Evolutionary conservation across 2,797 vertebrate genomes (phyloP).

Genomic region (Ataeniobius toweri): DNA sequence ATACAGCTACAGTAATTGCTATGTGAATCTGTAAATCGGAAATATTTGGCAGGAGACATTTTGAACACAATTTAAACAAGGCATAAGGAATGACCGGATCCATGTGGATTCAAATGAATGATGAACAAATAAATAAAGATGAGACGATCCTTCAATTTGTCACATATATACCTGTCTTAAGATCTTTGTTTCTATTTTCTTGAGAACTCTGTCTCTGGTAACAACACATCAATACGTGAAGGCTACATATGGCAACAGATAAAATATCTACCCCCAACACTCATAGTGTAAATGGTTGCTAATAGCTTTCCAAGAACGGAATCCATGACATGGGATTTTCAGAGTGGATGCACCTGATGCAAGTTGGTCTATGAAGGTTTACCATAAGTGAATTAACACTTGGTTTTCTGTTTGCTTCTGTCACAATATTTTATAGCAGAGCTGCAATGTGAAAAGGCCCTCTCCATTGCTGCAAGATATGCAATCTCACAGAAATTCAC

Average conservation of each 20-base stretch:
- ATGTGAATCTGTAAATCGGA: too few relatives aligned
- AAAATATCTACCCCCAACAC: constrained; percentile 19
- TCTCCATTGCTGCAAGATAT: background rate
- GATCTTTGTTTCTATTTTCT: background rate
- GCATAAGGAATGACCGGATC: background rate
- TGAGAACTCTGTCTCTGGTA: background rate
- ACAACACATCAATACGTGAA: background rate
- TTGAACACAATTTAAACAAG: too few relatives aligned
- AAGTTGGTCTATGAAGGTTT: background rate
- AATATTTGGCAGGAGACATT: too few relatives aligned
- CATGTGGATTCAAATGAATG: background rate
- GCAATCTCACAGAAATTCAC: background rate
- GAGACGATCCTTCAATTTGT: background rate
- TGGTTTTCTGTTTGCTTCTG: background rate
- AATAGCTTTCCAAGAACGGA: background rate
- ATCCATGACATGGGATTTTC: background rate
- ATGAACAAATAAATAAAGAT: background rate
- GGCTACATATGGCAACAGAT: constrained; percentile 13
- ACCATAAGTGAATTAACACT: background rate
- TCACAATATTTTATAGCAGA: background rate
- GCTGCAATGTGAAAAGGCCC: background rate
- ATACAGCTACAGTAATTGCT: background rate
- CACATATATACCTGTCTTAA: background rate
- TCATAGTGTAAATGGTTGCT: constrained; percentile 9
- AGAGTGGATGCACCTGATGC: background rate